Evolutionary conservation across 2,797 vertebrate genomes (phyloP), one percentile per base, ranked within the genome.

Genomic region (Dipus sagitta): DNA sequence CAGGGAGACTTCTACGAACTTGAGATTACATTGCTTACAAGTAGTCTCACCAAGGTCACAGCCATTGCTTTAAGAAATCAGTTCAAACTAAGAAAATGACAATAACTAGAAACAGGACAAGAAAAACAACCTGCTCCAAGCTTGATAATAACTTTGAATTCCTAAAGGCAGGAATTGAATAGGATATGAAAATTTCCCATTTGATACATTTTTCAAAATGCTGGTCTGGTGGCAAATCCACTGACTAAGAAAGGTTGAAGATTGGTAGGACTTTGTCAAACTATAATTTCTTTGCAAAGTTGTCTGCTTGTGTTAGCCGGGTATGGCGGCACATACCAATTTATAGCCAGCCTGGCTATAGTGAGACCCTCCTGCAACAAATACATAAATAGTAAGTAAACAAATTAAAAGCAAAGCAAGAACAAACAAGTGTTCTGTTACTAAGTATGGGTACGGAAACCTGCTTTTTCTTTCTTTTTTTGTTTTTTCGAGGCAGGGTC

Each of bases 121-220:
- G 76, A 82, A 85, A 78, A 67, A 47, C 85, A 80, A 81, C 52
- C 64, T 94, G 54, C 38, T 80, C 60, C 64, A 13, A 62, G 26
- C 26, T 47, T 30, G 71, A 28, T 71, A 74, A 62, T 24, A 79
- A 77, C 23, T 81, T 60, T 91, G 30, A 90, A 93, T 88, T 94
- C 86, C 91, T 77, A 90, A 82, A 90, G 72, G 38, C 2, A 71
- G 68, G 30, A 84, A 86, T 42, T 76, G n/a, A 86, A 20, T 84
- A 32, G 21, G 60, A 70, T 18, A 54, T 3, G 26, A 62, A 90
- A 94, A 88, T 58, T 64, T 70, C 72, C 34, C 60, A 67, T 11
- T 8, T 62, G 79, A 92, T 68, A 68, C 47, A 76, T 30, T 47
- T 78, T 88, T 88, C 67, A n/a, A 83, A 87, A 91, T 28, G 78